Evolutionary conservation across 2,113 vertebrate genomes (phyloP), one percentile per base, ranked within the genome.

Genomic region (Empidonax alnorum): DNA sequence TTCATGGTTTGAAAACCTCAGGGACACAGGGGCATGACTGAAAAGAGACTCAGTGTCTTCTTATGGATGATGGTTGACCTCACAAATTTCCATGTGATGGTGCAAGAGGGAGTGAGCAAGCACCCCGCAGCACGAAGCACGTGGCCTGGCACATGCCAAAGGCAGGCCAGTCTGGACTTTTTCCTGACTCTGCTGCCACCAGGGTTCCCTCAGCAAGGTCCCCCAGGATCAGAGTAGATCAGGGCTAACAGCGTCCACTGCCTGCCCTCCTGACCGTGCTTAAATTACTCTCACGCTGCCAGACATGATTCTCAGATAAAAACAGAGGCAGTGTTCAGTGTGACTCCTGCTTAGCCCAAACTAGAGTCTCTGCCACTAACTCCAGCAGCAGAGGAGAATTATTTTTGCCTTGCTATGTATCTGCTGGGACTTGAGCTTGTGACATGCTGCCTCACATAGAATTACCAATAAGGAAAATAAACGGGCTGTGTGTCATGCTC

Each of bases 401-500:
- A 53, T 50, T 85, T 72, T 91, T 73, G 37, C 42, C 55, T 73
- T 62, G 23, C 77, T 91, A 66, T 30, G 39, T 50, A 49, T 88
- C 74, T 85, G 21, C 71, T 85, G 71, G 50, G 63, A 83, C 72
- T 85, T 10, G 14, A 85, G 75, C 78, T 94, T 0, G 0, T 91
- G 87, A 90, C 8, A 0, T 52, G 59, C 74, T 85, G 55, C 39
- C 16, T 93, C 87, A 87, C 0, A 1, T 6, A 67, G 41, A 31
- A 31, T 35, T 59, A 66, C 78, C 66, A 92, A 23, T 31, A 71
- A 73, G n/a, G 75, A 80, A 80, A 94, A 88, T 74, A 87, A 84
- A 82, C 44, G 76, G n/a, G 30, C 24, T 73, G 24, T 73, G 67
- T 96, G 94, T 93, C 92, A 90, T 52, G 17, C 47, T 81, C 72